A percentile compares a stretch with the other conserved stretches of the same genome.
These are phyloP conservation scores for Cydia fagiglandana DNA, from an alignment of 1,140 invertebrate genomes.

Conservation along the genomic window DNA sequence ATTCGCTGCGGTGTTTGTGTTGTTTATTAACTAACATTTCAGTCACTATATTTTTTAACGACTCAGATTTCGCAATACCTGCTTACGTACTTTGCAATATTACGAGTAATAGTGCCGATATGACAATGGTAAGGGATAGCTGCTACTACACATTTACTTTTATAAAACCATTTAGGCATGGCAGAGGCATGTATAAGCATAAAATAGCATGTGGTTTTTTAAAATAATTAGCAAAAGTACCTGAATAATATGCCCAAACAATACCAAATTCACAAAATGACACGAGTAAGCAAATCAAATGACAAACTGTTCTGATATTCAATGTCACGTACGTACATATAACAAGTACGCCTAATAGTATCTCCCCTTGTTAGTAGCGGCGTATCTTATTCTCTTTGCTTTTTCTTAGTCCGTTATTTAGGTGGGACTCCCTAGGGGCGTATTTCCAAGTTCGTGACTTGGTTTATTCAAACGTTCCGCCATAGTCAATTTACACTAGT, in stretches of 20 bases:
- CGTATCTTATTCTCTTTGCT: slow-evolving; percentile 17
- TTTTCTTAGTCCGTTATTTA: slow-evolving; percentile 13
- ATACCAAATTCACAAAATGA: too few species aligned
- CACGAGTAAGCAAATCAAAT: slow-evolving; percentile 2
- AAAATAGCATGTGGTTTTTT: too few species aligned
- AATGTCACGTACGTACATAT: background rate
- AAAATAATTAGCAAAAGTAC: too few species aligned
- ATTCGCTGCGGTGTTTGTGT: background rate
- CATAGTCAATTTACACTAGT: background rate
- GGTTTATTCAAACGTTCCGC: slow-evolving; percentile 15
- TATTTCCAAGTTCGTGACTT: slow-evolving; percentile 24
- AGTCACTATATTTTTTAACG: background rate
- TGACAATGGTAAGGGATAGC: too few species aligned
- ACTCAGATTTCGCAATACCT: too few species aligned
- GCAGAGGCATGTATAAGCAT: too few species aligned
- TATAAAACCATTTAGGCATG: too few species aligned
- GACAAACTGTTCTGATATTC: background rate
- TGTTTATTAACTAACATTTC: background rate
- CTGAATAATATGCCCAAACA: too few species aligned
- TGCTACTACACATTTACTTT: too few species aligned
- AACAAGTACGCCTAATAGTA: background rate
- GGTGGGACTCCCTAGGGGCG: background rate
- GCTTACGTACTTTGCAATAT: too few species aligned
- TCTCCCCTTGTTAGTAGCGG: slow-evolving; percentile 1
- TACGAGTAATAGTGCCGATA: too few species aligned